phyloP scores from a whole-genome alignment of 2,113 vertebrate species.

The Prinia subflava region DNA sequence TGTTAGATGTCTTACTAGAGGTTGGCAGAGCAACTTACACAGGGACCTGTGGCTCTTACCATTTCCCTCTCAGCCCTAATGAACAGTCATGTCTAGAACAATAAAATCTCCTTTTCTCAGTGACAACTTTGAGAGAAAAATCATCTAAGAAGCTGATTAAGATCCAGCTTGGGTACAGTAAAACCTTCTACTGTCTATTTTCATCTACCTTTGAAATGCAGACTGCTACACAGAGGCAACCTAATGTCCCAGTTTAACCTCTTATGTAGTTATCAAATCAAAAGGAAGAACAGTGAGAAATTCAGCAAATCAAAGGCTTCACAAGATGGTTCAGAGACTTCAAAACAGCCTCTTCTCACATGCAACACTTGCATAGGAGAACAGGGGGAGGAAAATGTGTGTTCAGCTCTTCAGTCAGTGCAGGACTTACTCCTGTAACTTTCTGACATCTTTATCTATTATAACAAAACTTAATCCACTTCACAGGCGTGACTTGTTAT shows the following conservation, averaged over 20 bases:
- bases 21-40: background rate
- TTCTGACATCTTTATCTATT: background rate
- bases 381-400: background rate
- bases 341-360: conserved; percentile 3
- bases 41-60: background rate
- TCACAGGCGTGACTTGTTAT: background rate
- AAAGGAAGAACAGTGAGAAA: background rate
- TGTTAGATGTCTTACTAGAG: conserved; percentile 10
- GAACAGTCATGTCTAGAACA: conserved; percentile 12
- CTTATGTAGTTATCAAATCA: background rate
- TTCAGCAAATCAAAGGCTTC: background rate
- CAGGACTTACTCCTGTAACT: background rate
- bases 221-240: background rate
- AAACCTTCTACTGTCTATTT: conserved; percentile 8
- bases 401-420: background rate
- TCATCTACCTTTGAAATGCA: conserved; percentile 40
- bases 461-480: background rate
- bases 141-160: background rate
- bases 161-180: background rate
- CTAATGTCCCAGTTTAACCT: conserved; percentile 28
- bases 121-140: conserved; percentile 18
- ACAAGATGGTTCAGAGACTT: background rate
- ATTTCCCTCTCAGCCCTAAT: background rate
- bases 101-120: background rate
- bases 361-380: background rate